phyloP scores from a whole-genome alignment of 2,113 vertebrate genomes.

The Trochalopteron elliotii region DNA sequence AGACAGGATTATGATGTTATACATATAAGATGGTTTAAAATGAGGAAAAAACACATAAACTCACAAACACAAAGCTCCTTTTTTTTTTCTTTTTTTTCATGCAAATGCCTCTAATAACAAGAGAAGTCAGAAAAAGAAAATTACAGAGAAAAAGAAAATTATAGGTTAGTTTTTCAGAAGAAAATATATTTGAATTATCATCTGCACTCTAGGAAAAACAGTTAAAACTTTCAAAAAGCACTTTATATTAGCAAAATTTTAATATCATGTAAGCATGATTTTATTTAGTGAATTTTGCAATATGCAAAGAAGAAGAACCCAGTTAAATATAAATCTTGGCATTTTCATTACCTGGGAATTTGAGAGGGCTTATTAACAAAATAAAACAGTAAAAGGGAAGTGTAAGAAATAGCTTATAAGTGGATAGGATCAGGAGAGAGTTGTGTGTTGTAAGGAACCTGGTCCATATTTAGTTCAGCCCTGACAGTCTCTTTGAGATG shows the following conservation, averaged over 20 bases:
- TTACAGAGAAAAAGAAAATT: not conserved
- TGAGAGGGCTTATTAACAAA: not conserved
- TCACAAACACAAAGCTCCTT: conserved; percentile 20
- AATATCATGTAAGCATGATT: not conserved
- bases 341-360: not conserved
- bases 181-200: not conserved
- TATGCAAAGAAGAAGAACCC: not conserved
- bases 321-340: not conserved
- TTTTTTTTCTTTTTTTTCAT: not conserved
- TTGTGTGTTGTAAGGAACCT: not conserved
- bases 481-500: not conserved
- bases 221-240: not conserved
- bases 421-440: not conserved
- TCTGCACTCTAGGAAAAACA: not conserved
- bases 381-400: not conserved
- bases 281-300: not conserved
- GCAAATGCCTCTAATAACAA: conserved; percentile 2
- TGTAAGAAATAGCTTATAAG: not conserved
- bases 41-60: not conserved
- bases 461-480: not conserved
- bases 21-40: conserved; percentile 17
- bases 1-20: not conserved
- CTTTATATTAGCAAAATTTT: not conserved
- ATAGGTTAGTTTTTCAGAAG: not conserved
- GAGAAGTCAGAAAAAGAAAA: not conserved